Evolutionary conservation across 1,140 invertebrate genomes (phyloP).

Genomic region (Glomeris maerens): DNA sequence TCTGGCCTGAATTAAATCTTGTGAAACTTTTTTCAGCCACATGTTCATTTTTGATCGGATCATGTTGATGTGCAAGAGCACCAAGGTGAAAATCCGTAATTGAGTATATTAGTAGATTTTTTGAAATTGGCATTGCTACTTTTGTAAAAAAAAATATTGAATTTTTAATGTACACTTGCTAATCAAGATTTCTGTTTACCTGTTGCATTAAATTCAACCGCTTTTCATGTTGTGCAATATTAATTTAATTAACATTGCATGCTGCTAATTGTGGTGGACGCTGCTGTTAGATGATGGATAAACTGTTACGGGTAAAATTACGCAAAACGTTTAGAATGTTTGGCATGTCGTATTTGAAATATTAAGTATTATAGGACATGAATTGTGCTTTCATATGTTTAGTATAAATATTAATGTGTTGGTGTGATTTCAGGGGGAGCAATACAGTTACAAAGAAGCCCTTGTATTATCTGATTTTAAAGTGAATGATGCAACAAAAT

Average conservation of each 20-base stretch:
- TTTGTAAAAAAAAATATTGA: background rate
- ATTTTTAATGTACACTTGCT: background rate
- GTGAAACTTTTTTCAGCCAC: constrained; percentile 45
- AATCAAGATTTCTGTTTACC: background rate
- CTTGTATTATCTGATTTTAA: constrained; percentile 70
- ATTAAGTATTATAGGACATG: constrained; percentile 6
- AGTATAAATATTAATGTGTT: constrained; percentile 13
- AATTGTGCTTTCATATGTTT: constrained; percentile 10
- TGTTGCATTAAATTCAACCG: background rate
- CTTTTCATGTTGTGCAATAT: too few species aligned
- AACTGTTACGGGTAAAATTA: constrained; percentile 34
- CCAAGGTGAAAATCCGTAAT: constrained; percentile 40
- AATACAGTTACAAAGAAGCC: constrained; percentile 79
- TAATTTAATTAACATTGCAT: constrained; percentile 9
- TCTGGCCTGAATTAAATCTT: constrained; percentile 2
- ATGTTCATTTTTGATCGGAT: constrained; percentile 96
- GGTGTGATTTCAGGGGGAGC: constrained; percentile 52
- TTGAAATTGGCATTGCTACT: constrained; percentile 5
- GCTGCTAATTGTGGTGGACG: background rate
- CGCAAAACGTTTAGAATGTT: background rate
- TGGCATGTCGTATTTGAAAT: constrained; percentile 1
- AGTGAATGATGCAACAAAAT: constrained; percentile 54
- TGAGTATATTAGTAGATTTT: constrained; percentile 3
- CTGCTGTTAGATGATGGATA: constrained; percentile 34
- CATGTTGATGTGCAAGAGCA: constrained; percentile 83